A percentile compares a stretch with the other conserved stretches of the same genome.
Evolutionary conservation across 2,113 vertebrate species (phyloP).

Genomic region (Labrus mixtus): DNA sequence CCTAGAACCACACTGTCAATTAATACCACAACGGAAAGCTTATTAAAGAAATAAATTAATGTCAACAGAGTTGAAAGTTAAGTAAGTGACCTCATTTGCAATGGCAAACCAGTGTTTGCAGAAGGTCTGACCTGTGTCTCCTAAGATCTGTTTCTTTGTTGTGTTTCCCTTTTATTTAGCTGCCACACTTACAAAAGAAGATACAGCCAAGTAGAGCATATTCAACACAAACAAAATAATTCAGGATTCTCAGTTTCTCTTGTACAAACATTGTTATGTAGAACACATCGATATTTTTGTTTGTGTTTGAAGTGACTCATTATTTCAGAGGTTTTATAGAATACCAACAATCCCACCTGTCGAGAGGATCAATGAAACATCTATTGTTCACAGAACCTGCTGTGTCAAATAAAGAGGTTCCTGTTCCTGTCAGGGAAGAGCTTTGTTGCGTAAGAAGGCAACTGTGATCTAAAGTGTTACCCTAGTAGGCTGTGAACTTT

Average conservation of each 20-base stretch:
- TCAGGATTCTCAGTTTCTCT: constrained; percentile 19
- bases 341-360: constrained; percentile 22
- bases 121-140: constrained; percentile 30
- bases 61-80: constrained; percentile 66
- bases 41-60: constrained; percentile 80
- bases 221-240: constrained; percentile 42
- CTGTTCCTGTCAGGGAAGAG: neutral
- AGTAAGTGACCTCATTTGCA: constrained; percentile 72
- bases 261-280: constrained; percentile 31
- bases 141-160: constrained; percentile 17
- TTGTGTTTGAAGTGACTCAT: constrained; percentile 52
- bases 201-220: constrained; percentile 12
- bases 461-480: constrained; percentile 7
- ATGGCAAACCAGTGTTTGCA: constrained; percentile 48
- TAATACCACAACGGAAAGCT: constrained; percentile 56
- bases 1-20: constrained; percentile 48
- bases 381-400: constrained; percentile 34
- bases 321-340: constrained; percentile 46
- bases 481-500: constrained; percentile 21
- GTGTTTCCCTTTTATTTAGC: neutral
- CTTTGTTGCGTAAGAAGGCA: neutral
- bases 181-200: neutral
- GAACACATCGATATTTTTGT: constrained; percentile 33
- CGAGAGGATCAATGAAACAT: constrained; percentile 39
- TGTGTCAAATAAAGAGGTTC: constrained; percentile 25